phyloP scores from a whole-genome alignment of 2,797 vertebrate genomes.

The Sciurus carolinensis region DNA sequence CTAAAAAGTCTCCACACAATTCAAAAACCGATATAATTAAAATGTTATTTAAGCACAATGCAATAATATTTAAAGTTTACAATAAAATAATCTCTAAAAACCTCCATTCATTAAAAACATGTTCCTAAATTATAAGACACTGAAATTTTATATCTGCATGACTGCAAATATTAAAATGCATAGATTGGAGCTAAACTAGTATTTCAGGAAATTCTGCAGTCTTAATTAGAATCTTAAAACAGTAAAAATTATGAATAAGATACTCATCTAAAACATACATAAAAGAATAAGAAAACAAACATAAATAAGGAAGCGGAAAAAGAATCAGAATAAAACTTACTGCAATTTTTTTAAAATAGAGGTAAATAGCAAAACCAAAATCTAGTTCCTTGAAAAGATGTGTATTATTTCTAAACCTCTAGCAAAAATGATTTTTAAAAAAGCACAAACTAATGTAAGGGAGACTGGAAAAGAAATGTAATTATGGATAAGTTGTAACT shows the following conservation, averaged over 20 bases:
- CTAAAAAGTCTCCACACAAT: not conserved
- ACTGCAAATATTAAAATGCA: not conserved
- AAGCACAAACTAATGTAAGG: not conserved
- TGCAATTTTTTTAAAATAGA: not conserved
- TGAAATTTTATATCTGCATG: not conserved
- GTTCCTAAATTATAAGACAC: not conserved
- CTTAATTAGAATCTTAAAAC: slow-evolving; percentile 6
- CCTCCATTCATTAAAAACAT: not conserved
- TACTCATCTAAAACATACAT: not conserved
- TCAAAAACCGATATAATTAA: not conserved
- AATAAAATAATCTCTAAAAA: not conserved
- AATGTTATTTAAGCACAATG: not conserved
- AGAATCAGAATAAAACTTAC: not conserved
- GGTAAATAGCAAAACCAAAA: not conserved
- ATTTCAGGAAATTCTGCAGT: not conserved
- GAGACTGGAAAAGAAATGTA: not conserved
- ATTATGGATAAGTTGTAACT: not conserved
- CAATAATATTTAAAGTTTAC: slow-evolving; percentile 8
- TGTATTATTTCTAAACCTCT: not conserved
- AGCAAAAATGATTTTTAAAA: not conserved
- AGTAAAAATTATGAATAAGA: not conserved
- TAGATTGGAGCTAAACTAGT: not conserved
- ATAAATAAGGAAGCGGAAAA: not conserved
- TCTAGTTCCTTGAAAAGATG: not conserved
- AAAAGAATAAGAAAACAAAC: slow-evolving; percentile 11